Percentiles rank a stretch among this genome's conserved stretches.
phyloP scores from a whole-genome alignment of 2,888 invertebrate genomes.

The Ceraclea dissimilis region DNA sequence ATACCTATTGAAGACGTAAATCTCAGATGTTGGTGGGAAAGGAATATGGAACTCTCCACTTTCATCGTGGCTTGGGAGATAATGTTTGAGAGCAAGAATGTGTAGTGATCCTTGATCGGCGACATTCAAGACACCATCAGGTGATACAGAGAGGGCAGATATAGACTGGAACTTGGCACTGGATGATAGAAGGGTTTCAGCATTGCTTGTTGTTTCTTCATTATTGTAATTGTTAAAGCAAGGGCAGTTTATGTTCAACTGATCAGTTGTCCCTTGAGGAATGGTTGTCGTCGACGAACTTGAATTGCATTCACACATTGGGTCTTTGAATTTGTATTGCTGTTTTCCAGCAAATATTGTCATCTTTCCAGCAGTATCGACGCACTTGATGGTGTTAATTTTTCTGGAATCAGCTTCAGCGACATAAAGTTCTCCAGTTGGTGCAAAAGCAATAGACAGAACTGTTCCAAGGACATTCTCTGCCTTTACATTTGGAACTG shows the following conservation, averaged over 20 bases:
- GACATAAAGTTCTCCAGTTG: constrained; percentile 85
- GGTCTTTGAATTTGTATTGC: constrained; percentile 51
- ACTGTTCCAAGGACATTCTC: constrained; percentile 77
- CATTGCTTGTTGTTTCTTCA: constrained; percentile 65
- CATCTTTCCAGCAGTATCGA: constrained; percentile 85
- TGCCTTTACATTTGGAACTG: constrained; percentile 49
- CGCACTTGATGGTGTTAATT: constrained; percentile 73
- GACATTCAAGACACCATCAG: constrained; percentile 91
- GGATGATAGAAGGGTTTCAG: constrained; percentile 79
- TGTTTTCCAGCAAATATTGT: constrained; percentile 88
- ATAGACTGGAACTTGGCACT: constrained; percentile 85
- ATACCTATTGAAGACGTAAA: constrained; percentile 88
- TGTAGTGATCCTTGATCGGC: constrained; percentile 89
- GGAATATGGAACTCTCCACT: constrained; percentile 90
- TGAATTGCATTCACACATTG: constrained; percentile 53
- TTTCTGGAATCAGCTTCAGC: constrained; percentile 88
- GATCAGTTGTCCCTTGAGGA: constrained; percentile 27
- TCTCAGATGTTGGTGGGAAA: constrained; percentile 87
- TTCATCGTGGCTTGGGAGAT: constrained; percentile 78
- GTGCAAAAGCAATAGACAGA: constrained; percentile 82
- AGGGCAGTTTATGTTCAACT: constrained; percentile 35
- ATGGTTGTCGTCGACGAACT: constrained; percentile 48
- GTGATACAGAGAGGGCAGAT: constrained; percentile 86
- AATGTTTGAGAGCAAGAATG: constrained; percentile 78
- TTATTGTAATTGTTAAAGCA: constrained; percentile 50